Evolutionary conservation across 53 echinoderm and acorn worm genomes (phyloP), one percentile per base, ranked within the genome.

Genomic region (Patiria pectinifera): DNA sequence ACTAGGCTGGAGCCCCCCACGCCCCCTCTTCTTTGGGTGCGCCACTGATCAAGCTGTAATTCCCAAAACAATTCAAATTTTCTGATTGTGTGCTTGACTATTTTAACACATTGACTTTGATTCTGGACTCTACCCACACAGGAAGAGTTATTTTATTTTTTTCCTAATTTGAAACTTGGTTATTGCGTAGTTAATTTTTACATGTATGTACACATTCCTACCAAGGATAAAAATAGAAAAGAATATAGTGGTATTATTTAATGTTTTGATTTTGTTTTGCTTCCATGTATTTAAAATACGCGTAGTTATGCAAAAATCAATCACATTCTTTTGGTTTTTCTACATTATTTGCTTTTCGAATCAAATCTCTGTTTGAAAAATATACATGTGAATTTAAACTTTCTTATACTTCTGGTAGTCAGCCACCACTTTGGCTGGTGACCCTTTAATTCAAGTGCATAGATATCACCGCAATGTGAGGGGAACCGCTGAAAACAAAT

Each of bases 281-380:
- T 47, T 86, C 22, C 86, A 45, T 12, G 44, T 72, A 47, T 48
- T 72, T 72, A 86, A 86, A 86, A 86, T 86, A 86, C 43, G 12
- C 12, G 80, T 47, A 45, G 13, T 43, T 45, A 6, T 78, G 78
- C 10, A 90, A 80, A 53, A 90, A 81, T 78, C 61, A 89, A 78
- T 69, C 61, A 11, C 12, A 12, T 90, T 49, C 13, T 81, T 16
- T 69, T 81, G 69, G 80, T 80, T 90, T 90, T 15, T 23, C 87
- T 90, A 90, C 90, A 90, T 90, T 90, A 90, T 90, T 90, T 90
- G 90, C 90, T 90, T 3, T 74, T 24, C 74, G 74, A 74, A 74
- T 74, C 22, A 74, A 23, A 74, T 10, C 0, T 14, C 15, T 66
- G 66, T 14, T 74, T 74, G 4, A 74, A 74, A 74, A 74, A 74